Base-by-base conservation (phyloP, 2,888 invertebrate genomes). In the Zygothrica quintamaculata region DNA sequence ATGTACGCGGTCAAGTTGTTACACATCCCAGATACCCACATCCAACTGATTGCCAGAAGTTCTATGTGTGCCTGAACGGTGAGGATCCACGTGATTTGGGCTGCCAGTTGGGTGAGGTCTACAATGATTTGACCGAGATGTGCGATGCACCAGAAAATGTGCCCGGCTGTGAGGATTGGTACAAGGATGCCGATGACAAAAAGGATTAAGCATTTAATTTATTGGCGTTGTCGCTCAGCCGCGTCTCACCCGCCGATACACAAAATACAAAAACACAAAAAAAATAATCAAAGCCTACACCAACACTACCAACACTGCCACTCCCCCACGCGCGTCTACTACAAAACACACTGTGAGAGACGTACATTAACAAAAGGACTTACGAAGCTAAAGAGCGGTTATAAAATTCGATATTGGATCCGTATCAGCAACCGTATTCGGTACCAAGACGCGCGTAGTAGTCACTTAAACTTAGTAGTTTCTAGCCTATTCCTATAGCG, bases 101-200 rank as follows among this genome's bases (percentile, higher is more conserved):
- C 26, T 97, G 97, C 92, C 93, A 94, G 87, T 93, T 94, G 52
- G 97, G 97, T 60, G 96, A 96, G 89, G 98, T 97, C n/a, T 98
- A 97, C 93, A 97, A 98, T 89, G 96, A 97, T 74, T 95, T 94
- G 71, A 92, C 93, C 0, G 95, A 96, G 91, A 94, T 93, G 89
- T 98, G 98, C 90, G 97, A 97, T 90, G 94, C 96, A 1, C 97
- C 97, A 26, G 96, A 97, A 92, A 97, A 97, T 90, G 97, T 97
- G 52, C 93, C 95, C 78, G 97, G 96, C 93, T 97, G 97, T 88
- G 96, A 96, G 93, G 96, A 97, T 89, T 97, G 96, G 96, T 97
- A 96, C 93, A 96, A 96, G 91, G 96, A 96, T 71, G 80, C 92
- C n/a, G 96, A 96, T 56, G 94, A 94, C 40, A 92, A 93, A 61